Evolutionary conservation across 2,797 vertebrate species (phyloP), one percentile per base, ranked within the genome.

Genomic region (Myripristis murdjan): DNA sequence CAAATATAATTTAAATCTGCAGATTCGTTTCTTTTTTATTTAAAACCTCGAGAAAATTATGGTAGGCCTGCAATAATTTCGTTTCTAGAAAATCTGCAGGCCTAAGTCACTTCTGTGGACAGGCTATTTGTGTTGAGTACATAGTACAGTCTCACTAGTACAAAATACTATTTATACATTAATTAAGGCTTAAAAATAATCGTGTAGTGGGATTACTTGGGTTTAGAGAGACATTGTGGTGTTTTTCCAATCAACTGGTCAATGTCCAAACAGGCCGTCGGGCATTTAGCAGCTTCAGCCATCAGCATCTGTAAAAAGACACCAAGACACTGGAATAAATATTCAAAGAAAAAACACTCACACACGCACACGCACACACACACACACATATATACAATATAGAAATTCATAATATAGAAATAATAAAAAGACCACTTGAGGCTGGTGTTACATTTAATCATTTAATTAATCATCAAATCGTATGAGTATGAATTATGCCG

Each of bases 181-280:
- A 20, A 79, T 82, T 68, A 77, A 68, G 47, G 74, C 71, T 72
- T 64, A 62, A n/a, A n/a, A 44, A 1, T 57, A 33, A 33, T 39
- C 44, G 20, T 75, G 75, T 80, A 15, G 60, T 48, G 58, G 81
- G 73, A 76, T 83, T 70, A 77, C 84, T 79, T 26, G 60, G 75
- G 66, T 76, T 83, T 76, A 73, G 52, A 73, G 49, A 16, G 54
- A 31, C 46, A 43, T 58, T 72, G 20, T 81, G 75, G 64, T 69
- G 26, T 60, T 67, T 86, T 63, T 84, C 59, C 73, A 83, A 51
- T 73, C 65, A 75, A 75, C 79, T 84, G 86, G 77, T 89, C 75
- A 80, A 44, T 54, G 49, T 87, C 75, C 85, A 81, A 87, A 74
- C 70, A 87, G 86, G 88, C 86, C 82, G 64, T 23, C 44, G 75